Evolutionary conservation across 2,797 vertebrate species (phyloP), one percentile per base, ranked within the genome.

Genomic region (Steatocranus sp.): DNA sequence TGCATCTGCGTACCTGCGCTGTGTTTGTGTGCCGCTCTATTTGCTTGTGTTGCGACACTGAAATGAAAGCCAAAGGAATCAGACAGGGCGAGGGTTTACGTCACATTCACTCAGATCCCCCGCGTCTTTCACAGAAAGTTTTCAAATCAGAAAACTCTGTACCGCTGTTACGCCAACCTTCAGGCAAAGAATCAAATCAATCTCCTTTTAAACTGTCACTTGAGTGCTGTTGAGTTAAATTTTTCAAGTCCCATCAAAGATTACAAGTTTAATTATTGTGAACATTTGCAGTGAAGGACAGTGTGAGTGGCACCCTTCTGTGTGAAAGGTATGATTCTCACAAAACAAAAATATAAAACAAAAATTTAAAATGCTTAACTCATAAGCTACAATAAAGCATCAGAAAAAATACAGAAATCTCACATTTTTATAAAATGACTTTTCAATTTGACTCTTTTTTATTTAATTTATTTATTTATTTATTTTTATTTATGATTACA

Each of bases 1-100:
- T 80, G 82, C 68, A 58, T 78, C 84, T 81, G 79, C 53, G 73
- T 88, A 87, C 82, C 88, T 91, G 86, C 82, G 2, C 79, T 68
- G 25, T 75, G 36, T 80, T 54, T 82, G 43, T 80, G 78, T 46
- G 79, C 49, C 68, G 12, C 51, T 70, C 30, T n/a, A 12, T 83
- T 32, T 41, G 46, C 50, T 75, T 77, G 76, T 76, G 81, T 85
- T 73, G 78, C 74, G 68, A 50, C 58, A 7, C 77, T 61, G 68
- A 79, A 83, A 82, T 66, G 43, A 80, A 87, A 85, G 61, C 75
- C 15, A 84, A 63, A 50, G 53, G 30, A 51, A 80, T 84, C 25
- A 82, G 56, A 76, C 11, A 70, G 75, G 36, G 63, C 17, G 20
- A 75, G 61, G 15, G 75, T 83, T 83, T 87, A 56, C 80, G 73